phyloP scores from a whole-genome alignment of 2,113 vertebrate genomes.

The Neolamprologus fasciatus region DNA sequence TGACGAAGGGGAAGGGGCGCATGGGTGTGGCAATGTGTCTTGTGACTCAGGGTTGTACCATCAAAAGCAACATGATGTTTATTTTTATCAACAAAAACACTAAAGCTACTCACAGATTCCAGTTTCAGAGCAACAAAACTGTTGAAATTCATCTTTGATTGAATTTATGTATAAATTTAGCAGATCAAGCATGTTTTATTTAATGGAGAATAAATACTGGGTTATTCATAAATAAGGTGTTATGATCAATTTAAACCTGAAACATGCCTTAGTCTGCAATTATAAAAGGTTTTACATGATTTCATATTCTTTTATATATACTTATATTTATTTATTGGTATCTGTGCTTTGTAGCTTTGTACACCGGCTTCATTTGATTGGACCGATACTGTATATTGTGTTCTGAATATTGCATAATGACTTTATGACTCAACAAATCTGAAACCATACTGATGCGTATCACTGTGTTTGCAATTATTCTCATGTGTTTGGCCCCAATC shows the following conservation, averaged over 20 bases:
- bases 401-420: background rate
- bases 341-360: background rate
- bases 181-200: background rate
- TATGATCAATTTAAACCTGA: background rate
- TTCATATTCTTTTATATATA: background rate
- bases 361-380: background rate
- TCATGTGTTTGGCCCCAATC: background rate
- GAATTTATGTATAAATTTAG: background rate
- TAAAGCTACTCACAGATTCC: background rate
- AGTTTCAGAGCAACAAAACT: background rate
- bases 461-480: background rate
- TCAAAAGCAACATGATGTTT: background rate
- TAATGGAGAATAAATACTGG: background rate
- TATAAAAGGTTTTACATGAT: background rate
- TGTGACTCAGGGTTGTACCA: background rate
- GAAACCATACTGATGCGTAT: background rate
- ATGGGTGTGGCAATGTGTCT: conserved; percentile 24
- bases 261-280: background rate
- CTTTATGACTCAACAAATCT: background rate
- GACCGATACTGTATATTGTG: background rate
- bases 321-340: background rate
- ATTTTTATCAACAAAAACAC: background rate
- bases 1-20: background rate
- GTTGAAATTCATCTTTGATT: background rate
- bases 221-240: background rate